phyloP scores from a whole-genome alignment of 2,797 vertebrate species.

The Lemur catta region DNA sequence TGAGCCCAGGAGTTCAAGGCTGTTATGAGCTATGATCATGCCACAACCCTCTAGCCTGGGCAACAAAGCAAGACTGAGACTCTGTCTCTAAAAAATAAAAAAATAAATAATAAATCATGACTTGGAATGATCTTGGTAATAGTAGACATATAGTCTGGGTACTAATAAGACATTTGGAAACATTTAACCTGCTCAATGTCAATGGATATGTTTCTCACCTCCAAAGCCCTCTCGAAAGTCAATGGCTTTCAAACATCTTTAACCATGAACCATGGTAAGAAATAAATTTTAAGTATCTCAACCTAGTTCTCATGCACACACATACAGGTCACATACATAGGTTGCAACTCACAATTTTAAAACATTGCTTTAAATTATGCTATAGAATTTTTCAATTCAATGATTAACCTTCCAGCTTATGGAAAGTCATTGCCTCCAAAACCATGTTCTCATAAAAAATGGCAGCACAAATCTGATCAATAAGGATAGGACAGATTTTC shows the following conservation, averaged over 20 bases:
- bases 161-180: neutral
- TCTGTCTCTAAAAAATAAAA: neutral
- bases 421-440: neutral
- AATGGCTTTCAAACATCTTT: neutral
- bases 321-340: neutral
- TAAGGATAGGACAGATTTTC: neutral
- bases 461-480: neutral
- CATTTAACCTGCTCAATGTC: neutral
- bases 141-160: neutral
- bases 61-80: neutral
- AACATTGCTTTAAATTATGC: neutral
- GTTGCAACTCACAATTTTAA: neutral
- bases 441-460: neutral
- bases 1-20: neutral
- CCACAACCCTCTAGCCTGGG: neutral
- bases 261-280: neutral
- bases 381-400: neutral
- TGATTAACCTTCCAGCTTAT: neutral
- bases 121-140: neutral
- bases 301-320: neutral
- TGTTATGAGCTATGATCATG: neutral
- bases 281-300: neutral
- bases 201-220: constrained; percentile 14
- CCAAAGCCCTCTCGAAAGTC: constrained; percentile 16
- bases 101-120: neutral